Percentiles rank a stretch among this genome's conserved stretches.
phyloP scores from a whole-genome alignment of 2,797 vertebrate species.

The Melanotaenia nigrans region DNA sequence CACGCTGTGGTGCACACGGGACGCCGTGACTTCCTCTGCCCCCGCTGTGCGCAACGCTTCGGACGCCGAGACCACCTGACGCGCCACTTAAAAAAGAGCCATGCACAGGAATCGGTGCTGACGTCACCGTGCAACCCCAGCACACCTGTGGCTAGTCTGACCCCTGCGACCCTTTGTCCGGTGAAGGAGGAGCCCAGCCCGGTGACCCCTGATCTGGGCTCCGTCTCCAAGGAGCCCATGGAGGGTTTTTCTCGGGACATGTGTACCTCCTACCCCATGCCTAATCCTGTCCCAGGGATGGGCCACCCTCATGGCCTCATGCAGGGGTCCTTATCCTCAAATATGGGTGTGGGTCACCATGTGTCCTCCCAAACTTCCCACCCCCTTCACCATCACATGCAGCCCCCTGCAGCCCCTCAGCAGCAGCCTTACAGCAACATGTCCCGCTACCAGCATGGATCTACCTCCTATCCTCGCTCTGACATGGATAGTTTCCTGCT shows the following conservation, averaged over 20 bases:
- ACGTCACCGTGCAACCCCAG: constrained; percentile 78
- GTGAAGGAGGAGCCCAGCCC: constrained; percentile 92
- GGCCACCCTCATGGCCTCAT: constrained; percentile 87
- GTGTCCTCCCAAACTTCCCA: constrained; percentile 86
- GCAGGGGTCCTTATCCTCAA: constrained; percentile 86
- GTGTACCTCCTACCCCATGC: constrained; percentile 89
- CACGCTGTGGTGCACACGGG: constrained; percentile 96
- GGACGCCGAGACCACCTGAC: constrained; percentile 96
- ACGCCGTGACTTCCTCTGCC: constrained; percentile 94
- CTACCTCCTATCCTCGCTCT: constrained; percentile 95
- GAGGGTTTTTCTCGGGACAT: constrained; percentile 89
- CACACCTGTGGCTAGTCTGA: constrained; percentile 79
- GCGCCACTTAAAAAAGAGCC: constrained; percentile 97
- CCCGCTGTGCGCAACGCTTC: constrained; percentile 94
- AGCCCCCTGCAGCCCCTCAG: constrained; percentile 74
- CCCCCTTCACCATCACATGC: constrained; percentile 79
- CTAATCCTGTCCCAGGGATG: constrained; percentile 86
- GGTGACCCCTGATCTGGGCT: constrained; percentile 79
- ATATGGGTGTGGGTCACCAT: constrained; percentile 89
- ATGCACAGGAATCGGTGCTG: constrained; percentile 90
- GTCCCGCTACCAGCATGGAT: constrained; percentile 93
- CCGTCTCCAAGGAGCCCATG: constrained; percentile 82
- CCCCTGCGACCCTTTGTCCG: constrained; percentile 73
- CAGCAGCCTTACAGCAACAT: constrained; percentile 83
- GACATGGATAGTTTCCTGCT: constrained; percentile 97